These are phyloP conservation scores for Setipinna tenuifilis DNA, from an alignment of 2,797 vertebrate genomes.

Conservation along the genomic window DNA sequence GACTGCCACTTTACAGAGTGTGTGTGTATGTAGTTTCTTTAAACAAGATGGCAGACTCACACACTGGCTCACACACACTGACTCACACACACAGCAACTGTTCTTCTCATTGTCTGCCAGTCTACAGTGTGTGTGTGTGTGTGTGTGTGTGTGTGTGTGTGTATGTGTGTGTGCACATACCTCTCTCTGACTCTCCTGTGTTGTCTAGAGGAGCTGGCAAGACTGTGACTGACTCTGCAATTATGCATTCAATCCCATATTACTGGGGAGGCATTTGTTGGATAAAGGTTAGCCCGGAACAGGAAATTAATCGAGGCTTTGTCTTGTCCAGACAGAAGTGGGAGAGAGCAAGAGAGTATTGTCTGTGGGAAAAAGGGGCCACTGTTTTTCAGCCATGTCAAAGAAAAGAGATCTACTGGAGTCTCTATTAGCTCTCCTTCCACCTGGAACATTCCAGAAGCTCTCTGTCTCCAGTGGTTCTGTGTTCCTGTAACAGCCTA, in stretches of 20 bases:
- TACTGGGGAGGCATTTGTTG: conserved; percentile 21
- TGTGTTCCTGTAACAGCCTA: conserved; percentile 28
- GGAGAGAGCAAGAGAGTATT: conserved; percentile 11
- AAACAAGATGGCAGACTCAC: no score
- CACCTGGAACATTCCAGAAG: conserved; percentile 26
- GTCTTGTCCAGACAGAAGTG: conserved; percentile 29
- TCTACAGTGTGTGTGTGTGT: conserved; percentile 6
- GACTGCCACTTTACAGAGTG: background rate
- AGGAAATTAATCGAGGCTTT: conserved; percentile 38
- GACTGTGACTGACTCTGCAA: conserved; percentile 1
- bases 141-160: background rate
- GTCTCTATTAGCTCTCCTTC: conserved; percentile 24
- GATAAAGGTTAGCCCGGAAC: conserved; percentile 42
- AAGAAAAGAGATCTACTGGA: conserved; percentile 25
- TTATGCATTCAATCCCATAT: conserved; percentile 29
- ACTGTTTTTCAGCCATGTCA: conserved; percentile 32
- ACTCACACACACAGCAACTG: background rate
- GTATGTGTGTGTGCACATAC: background rate
- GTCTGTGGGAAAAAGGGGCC: conserved; percentile 29
- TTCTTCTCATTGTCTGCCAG: conserved; percentile 9
- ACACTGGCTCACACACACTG: background rate
- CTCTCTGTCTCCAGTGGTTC: conserved; percentile 35
- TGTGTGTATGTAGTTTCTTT: background rate
- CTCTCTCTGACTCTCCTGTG: conserved; percentile 12
- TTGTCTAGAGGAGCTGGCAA: conserved; percentile 14